phyloP scores from a whole-genome alignment of 2,797 vertebrate genomes.

The Rhynchotus rufescens region DNA sequence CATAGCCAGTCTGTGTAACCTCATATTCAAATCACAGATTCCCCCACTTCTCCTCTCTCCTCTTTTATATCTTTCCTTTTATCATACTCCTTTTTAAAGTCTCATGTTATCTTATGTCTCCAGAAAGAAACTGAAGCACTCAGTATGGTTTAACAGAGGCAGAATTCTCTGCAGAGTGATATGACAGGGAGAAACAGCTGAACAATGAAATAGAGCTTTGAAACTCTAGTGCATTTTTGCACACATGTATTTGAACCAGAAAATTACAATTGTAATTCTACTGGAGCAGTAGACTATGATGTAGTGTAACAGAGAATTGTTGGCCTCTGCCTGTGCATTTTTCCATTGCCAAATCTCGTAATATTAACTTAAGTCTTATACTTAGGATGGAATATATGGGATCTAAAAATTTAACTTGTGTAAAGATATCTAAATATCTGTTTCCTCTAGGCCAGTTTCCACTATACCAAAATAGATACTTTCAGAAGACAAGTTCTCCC shows the following conservation, averaged over 20 bases:
- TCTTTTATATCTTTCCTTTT: neutral
- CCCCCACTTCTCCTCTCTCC: neutral
- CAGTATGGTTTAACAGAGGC: neutral
- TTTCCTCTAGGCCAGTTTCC: neutral
- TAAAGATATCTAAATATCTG: neutral
- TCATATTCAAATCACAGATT: neutral
- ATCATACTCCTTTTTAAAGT: neutral
- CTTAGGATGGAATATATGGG: neutral
- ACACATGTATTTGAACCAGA: neutral
- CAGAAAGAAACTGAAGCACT: neutral
- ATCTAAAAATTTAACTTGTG: neutral
- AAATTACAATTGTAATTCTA: neutral
- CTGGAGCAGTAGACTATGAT: neutral
- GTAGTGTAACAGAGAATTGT: neutral
- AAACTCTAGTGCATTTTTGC: neutral
- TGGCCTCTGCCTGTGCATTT: neutral
- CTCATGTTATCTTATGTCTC: neutral
- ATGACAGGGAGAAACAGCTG: neutral
- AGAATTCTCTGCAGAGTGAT: neutral
- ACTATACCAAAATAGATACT: neutral
- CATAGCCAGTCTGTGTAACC: neutral
- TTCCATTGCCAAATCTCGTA: neutral
- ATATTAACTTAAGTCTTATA: neutral
- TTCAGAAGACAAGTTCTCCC: neutral
- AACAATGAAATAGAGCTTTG: neutral